phyloP scores from a whole-genome alignment of 2,797 vertebrate species.

The Macrochelys suwanniensis region DNA sequence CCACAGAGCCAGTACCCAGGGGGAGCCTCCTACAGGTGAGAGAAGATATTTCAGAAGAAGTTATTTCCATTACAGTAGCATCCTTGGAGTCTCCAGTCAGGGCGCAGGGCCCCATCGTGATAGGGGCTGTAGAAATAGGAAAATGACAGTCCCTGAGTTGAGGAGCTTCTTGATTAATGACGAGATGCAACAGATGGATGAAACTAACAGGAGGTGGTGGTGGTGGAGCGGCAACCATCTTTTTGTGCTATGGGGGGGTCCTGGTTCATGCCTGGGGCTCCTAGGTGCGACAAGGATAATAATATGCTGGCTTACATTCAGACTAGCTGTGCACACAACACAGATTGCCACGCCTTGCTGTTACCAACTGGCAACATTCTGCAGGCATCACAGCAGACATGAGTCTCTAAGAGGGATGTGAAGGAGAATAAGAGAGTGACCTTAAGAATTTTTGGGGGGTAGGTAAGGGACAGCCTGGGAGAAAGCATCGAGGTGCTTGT shows the following conservation, averaged over 20 bases:
- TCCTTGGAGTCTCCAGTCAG: not conserved
- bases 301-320: not conserved
- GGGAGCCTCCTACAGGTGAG: not conserved
- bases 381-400: not conserved
- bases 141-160: not conserved
- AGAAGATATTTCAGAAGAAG: not conserved
- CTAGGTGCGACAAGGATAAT: not conserved
- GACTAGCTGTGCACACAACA: not conserved
- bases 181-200: not conserved
- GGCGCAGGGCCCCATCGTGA: not conserved
- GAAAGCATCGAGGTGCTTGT: not conserved
- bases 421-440: not conserved
- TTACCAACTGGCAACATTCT: not conserved
- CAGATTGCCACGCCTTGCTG: not conserved
- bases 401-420: not conserved
- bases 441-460: not conserved
- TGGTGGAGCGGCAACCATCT: not conserved
- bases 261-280: not conserved
- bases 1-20: not conserved
- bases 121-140: not conserved
- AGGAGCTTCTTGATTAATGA: not conserved
- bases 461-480: too few relatives aligned
- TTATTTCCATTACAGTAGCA: not conserved
- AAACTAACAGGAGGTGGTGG: not conserved
- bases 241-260: not conserved